Evolutionary conservation across 1,140 invertebrate genomes (phyloP), one percentile per base, ranked within the genome.

Genomic region (Leptinotarsa undecemlineata): DNA sequence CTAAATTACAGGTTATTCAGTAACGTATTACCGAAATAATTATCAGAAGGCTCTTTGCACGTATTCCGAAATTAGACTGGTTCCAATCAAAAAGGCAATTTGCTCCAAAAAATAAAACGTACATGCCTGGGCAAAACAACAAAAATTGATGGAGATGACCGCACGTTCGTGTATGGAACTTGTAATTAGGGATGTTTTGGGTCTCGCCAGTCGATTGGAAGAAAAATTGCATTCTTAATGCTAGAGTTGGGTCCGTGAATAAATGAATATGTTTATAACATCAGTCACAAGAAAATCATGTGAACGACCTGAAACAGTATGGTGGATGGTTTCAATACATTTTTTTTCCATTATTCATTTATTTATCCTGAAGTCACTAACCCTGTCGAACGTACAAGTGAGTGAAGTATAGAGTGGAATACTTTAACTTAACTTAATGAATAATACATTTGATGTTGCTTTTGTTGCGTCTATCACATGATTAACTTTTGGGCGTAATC

Each of bases 21-120:
- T n/a, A 57, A 57, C 51, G 51, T 57, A 57, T 57, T 57, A 57
- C 51, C 51, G n/a, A 57, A 57, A 57, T 57, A 57, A 57, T 57
- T 57, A 57, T 57, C 51, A 19, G 51, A 57, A 17, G 51, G 51
- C 51, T 57, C 51, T 57, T 57, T 57, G 51, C 51, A 57, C 51
- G 51, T 57, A 57, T 57, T 57, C 51, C 17, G 33, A 57, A 57
- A 57, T 57, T 57, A 57, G 51, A 57, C 51, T 57, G 51, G 51
- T 57, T 57, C 51, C 51, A 57, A 57, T 57, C 51, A 57, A 57
- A 57, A 57, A 57, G 51, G 51, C 51, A 57, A 57, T 57, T 57
- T 57, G 51, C 6, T 19, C 51, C 4, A 57, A 57, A 57, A 15
- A 57, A 57, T 15, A 57, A 57, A 57, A 17, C n/a, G 51, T 19